phyloP scores from a whole-genome alignment of 23 tunicate species.

The Ascidia mentula region DNA sequence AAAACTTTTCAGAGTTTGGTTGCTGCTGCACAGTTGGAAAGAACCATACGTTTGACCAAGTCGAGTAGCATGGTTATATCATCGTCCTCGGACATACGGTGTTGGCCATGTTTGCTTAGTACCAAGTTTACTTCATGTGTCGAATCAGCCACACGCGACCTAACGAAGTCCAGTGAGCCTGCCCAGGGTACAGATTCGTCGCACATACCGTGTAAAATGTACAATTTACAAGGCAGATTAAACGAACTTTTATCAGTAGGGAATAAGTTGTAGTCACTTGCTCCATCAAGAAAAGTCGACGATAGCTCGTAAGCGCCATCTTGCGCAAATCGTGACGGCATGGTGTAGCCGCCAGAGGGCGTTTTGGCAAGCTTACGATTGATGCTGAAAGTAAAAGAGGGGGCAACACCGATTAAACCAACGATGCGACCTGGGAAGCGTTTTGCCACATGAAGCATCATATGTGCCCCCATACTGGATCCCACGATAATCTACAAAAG shows the following conservation, averaged over 20 bases:
- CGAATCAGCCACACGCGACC: neutral
- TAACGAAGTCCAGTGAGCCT: conserved; percentile 11
- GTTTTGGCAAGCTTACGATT: neutral
- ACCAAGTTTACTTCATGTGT: conserved; percentile 19
- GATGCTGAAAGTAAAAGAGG: conserved; percentile 20
- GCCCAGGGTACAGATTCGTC: conserved; percentile 46
- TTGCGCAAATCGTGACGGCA: neutral
- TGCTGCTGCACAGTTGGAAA: no score
- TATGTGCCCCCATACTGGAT: conserved; percentile 56
- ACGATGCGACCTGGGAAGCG: conserved; percentile 15
- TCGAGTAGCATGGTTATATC: conserved; percentile 20
- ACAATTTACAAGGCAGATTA: conserved; percentile 14
- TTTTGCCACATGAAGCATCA: conserved; percentile 46
- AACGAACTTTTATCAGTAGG: neutral
- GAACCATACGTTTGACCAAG: conserved; percentile 9
- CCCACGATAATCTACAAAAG: conserved; percentile 40
- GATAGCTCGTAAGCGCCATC: neutral
- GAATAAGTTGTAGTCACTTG: conserved; percentile 19
- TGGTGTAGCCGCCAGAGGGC: neutral
- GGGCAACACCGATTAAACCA: conserved; percentile 58
- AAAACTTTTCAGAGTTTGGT: no score
- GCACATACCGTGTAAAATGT: conserved; percentile 31
- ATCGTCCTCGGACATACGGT: conserved; percentile 20
- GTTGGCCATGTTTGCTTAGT: conserved; percentile 29
- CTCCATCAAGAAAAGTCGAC: neutral